Conservation (phyloP, 2,888 invertebrate species). For the Tachystola acroxantha region DNA sequence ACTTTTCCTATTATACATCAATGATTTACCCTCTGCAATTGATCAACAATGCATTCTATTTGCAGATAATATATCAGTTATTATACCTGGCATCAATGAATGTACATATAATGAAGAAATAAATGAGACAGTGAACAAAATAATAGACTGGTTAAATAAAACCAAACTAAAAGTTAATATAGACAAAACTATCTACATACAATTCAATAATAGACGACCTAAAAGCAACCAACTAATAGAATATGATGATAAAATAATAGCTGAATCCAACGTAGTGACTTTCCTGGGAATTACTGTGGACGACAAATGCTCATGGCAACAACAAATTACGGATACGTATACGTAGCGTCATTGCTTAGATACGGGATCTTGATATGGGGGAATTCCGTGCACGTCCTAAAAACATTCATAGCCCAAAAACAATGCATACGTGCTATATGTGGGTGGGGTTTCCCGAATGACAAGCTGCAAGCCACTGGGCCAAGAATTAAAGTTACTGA, state of each 20-base stretch:
- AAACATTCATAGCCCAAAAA: not conserved
- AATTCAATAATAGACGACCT: not conserved
- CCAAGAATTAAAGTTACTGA: too few relatives aligned
- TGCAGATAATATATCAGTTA: not conserved
- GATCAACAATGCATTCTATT: too few relatives aligned
- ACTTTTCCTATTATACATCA: too few relatives aligned
- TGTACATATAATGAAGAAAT: not conserved
- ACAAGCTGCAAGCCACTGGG: too few relatives aligned
- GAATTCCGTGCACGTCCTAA: not conserved
- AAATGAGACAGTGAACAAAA: not conserved
- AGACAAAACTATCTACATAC: not conserved
- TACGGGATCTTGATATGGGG: too few relatives aligned
- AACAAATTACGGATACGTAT: conserved; percentile 10
- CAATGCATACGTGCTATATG: too few relatives aligned
- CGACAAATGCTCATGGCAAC: too few relatives aligned
- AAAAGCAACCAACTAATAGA: not conserved
- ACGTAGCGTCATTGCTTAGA: conserved; percentile 9
- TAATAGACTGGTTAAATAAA: not conserved
- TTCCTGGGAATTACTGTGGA: too few relatives aligned
- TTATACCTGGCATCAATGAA: not conserved
- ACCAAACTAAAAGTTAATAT: not conserved
- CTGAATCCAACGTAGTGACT: too few relatives aligned
- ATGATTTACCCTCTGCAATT: too few relatives aligned
- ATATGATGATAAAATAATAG: conserved; percentile 3
- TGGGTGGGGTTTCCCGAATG: too few relatives aligned